These are phyloP conservation scores for Scleropages formosus DNA, from an alignment of 2,797 vertebrate genomes.

Conservation along the genomic window DNA sequence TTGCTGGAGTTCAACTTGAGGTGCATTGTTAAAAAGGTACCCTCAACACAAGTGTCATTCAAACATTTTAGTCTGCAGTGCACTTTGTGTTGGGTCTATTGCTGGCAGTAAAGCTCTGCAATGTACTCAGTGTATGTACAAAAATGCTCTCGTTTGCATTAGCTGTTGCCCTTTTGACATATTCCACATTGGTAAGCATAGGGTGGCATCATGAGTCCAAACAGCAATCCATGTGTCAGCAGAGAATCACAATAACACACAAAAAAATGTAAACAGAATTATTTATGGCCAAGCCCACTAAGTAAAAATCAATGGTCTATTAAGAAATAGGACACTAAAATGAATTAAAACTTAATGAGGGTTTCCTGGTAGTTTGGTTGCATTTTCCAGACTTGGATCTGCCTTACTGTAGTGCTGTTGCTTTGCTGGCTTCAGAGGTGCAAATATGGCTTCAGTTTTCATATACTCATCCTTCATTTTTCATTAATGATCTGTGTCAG, in stretches of 20 bases:
- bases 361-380: conserved; percentile 65
- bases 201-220: conserved; percentile 2
- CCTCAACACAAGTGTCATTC: not conserved
- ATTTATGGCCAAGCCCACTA: conserved; percentile 68
- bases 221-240: conserved; percentile 20
- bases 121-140: not conserved
- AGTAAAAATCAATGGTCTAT: conserved; percentile 75
- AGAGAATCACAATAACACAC: conserved; percentile 33
- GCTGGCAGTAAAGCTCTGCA: not conserved
- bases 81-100: not conserved
- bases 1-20: no score
- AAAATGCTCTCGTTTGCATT: not conserved
- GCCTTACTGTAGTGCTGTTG: no score
- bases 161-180: not conserved
- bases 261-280: conserved; percentile 71
- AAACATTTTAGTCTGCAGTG: not conserved
- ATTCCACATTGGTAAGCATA: not conserved
- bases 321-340: conserved; percentile 74
- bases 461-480: not conserved
- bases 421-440: not conserved
- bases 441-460: not conserved
- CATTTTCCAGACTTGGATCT: conserved; percentile 32
- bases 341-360: conserved; percentile 76
- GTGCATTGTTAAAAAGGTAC: not conserved
- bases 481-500: not conserved